Evolutionary conservation across 2,888 invertebrate species (phyloP).

Genomic region (Perdita meconis): DNA sequence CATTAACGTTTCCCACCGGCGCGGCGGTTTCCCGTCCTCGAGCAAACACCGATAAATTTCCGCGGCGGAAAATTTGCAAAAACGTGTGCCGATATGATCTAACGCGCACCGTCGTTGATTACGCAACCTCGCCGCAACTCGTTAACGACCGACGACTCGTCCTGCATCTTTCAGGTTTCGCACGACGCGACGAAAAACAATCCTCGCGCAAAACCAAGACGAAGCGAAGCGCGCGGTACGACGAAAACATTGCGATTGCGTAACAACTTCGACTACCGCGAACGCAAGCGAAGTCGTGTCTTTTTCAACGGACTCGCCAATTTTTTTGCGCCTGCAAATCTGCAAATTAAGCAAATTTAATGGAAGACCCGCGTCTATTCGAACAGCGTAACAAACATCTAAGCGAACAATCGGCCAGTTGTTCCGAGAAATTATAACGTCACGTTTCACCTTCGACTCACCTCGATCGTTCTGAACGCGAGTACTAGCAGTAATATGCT

Average conservation of each 20-base stretch:
- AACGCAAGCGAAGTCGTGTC: no score
- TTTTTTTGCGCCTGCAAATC: no score
- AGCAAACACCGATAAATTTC: not conserved
- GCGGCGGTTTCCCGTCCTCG: slow-evolving; percentile 4
- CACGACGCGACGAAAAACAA: not conserved
- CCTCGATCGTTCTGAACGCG: slow-evolving; percentile 53
- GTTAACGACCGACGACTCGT: slow-evolving; percentile 1
- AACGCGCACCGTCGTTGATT: not conserved
- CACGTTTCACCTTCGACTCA: slow-evolving; percentile 65
- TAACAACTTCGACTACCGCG: no score
- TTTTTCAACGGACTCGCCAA: not conserved
- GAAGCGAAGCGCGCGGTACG: no score
- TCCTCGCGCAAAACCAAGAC: not conserved
- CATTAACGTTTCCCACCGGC: slow-evolving; percentile 40
- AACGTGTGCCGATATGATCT: not conserved
- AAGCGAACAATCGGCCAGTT: slow-evolving; percentile 37
- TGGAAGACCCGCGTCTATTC: not conserved
- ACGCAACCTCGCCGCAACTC: not conserved
- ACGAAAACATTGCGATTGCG: not conserved
- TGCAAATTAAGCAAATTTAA: not conserved
- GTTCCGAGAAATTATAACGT: slow-evolving; percentile 64
- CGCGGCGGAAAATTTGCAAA: not conserved
- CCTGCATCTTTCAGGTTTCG: not conserved
- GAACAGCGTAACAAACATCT: slow-evolving; percentile 17
- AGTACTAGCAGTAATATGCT: not conserved